Evolutionary conservation across 2,797 vertebrate species (phyloP).

Genomic region (Silurus lanzhouensis): DNA sequence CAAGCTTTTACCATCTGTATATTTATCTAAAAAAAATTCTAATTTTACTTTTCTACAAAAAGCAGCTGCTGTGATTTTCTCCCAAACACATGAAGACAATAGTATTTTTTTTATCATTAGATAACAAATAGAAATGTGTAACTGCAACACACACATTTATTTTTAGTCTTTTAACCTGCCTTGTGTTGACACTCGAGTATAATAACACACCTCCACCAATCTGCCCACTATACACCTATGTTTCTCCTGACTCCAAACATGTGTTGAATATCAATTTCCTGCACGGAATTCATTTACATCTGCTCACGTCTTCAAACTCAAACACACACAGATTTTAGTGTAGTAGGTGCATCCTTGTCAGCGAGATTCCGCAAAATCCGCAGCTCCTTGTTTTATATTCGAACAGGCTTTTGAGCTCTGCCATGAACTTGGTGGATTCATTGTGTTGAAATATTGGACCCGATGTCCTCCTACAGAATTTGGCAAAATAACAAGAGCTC

Average conservation of each 20-base stretch:
- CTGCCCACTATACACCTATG: background rate
- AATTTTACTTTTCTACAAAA: background rate
- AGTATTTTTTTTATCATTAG: background rate
- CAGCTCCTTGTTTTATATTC: background rate
- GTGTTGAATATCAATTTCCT: constrained; percentile 5
- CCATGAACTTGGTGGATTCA: constrained; percentile 1
- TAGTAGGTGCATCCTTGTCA: background rate
- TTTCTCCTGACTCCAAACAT: background rate
- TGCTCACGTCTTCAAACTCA: background rate
- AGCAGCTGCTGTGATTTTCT: background rate
- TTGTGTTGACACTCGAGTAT: background rate
- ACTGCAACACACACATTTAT: background rate
- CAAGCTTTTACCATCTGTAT: background rate
- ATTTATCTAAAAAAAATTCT: too few relatives aligned
- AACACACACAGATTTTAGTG: background rate
- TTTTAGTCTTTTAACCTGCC: background rate
- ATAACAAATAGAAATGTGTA: background rate
- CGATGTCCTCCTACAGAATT: background rate
- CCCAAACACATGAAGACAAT: background rate
- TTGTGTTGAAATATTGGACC: background rate
- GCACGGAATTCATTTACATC: background rate
- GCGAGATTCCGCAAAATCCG: background rate
- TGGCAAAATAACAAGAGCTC: background rate
- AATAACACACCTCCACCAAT: constrained; percentile 19
- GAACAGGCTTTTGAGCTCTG: background rate